Conservation (phyloP, 2,888 invertebrate genomes). For the Pollenia labialis region DNA sequence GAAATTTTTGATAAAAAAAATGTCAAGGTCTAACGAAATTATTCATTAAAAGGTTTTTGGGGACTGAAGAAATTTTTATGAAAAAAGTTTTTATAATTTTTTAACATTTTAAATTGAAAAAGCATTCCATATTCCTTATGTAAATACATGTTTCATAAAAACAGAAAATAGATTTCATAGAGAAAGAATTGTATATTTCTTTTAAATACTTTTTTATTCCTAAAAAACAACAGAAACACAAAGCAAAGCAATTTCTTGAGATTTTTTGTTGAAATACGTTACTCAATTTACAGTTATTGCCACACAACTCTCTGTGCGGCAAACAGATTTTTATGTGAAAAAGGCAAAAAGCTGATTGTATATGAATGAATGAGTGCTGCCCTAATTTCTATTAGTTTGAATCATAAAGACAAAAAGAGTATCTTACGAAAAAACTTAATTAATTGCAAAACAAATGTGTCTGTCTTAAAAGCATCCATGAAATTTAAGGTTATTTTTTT, state of each 20-base stretch:
- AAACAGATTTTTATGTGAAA: neutral
- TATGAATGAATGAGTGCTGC: neutral
- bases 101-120: too few species aligned
- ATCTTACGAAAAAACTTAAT: conserved; percentile 48
- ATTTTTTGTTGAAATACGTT: neutral
- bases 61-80: too few species aligned
- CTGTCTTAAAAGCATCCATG: conserved; percentile 55
- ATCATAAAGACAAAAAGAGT: conserved; percentile 34
- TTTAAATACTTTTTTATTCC: neutral
- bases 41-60: too few species aligned
- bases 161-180: too few species aligned
- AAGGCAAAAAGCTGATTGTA: neutral
- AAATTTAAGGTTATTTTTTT: conserved; percentile 11
- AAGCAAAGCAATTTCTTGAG: conserved; percentile 35
- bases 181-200: neutral
- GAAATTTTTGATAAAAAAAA: too few species aligned
- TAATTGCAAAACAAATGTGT: conserved; percentile 69
- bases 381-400: conserved; percentile 18
- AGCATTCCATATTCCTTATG: too few species aligned
- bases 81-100: too few species aligned
- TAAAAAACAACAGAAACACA: neutral
- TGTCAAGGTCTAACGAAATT: too few species aligned
- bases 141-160: too few species aligned
- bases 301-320: neutral
- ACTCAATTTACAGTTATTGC: neutral